Evolutionary conservation across 2,113 vertebrate species (phyloP).

Genomic region (Talpa occidentalis): DNA sequence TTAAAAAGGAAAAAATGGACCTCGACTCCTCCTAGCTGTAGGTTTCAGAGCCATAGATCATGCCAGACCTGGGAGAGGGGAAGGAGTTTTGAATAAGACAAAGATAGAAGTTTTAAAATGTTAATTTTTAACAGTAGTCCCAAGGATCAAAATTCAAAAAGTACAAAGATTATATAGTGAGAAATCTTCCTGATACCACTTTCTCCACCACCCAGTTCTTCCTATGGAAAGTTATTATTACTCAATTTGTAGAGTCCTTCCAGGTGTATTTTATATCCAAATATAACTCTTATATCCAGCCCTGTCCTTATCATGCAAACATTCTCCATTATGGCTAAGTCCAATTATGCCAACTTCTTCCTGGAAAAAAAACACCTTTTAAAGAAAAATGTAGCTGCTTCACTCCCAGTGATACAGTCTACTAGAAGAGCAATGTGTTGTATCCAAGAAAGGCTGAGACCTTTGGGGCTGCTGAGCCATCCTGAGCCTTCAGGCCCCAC

Average conservation of each 20-base stretch:
- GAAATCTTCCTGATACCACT: neutral
- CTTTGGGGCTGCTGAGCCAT: neutral
- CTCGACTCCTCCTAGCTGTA: neutral
- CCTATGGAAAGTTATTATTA: neutral
- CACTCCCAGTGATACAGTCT: neutral
- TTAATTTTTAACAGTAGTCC: neutral
- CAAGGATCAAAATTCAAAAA: conserved; percentile 5
- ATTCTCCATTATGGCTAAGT: neutral
- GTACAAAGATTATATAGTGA: neutral
- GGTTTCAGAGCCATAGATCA: neutral
- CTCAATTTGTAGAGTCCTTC: neutral
- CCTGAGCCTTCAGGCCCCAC: neutral
- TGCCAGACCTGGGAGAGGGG: neutral
- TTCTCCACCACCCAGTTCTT: neutral
- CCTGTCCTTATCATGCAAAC: neutral
- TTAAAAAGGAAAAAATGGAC: neutral
- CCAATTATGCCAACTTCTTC: neutral
- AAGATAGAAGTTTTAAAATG: neutral
- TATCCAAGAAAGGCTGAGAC: neutral
- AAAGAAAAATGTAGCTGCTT: neutral
- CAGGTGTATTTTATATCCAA: neutral
- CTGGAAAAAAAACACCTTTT: neutral
- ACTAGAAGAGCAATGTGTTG: neutral
- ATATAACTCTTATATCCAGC: neutral
- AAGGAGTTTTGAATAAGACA: neutral